Base-by-base conservation (phyloP, 2,113 vertebrate genomes). In the Eulemur macaco region DNA sequence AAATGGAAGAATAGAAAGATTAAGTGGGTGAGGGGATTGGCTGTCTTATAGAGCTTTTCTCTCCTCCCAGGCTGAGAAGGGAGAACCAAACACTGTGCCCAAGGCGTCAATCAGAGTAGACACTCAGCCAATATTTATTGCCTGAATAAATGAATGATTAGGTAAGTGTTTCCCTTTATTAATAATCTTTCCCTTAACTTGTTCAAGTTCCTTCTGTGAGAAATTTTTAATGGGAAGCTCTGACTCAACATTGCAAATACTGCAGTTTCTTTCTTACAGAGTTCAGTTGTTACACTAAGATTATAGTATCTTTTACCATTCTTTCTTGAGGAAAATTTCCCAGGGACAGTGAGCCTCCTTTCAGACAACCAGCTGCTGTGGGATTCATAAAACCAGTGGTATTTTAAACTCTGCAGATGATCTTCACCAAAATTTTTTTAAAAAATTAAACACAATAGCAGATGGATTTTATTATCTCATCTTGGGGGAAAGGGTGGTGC, bases 101-200 rank as follows among this genome's bases (percentile, higher is more conserved):
- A 89, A 34, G 20, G 34, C 69, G 50, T 90, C 80, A 17, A 23
- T 54, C 54, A 66, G 34, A 86, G 37, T 45, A 81, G 47, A 56
- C 18, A 18, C 10, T 73, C 56, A 42, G 34, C n/a, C 83, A 64
- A 73, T 80, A 63, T 56, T 78, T 80, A 89, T 50, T 89, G 78
- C 47, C 64, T 68, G 83, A 80, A 47, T 89, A 39, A 56, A 50
- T 64, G 31, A 78, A 54, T 52, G 47, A 66, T 52, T 80, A n/a
- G 29, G 39, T n/a, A 68, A 91, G 69, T 89, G 64, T 66, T 73
- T 50, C 20, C 37, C 77, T 64, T 88, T 34, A 64, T 94, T 71
- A 95, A 91, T 31, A 47, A 7, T 89, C 25, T 89, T 95, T 93
- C 34, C 68, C 64, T 97, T 56, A 69, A 71, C 23, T 45, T 76